Conservation (phyloP, 1,140 invertebrate species). For the Potamilus streckersoni region DNA sequence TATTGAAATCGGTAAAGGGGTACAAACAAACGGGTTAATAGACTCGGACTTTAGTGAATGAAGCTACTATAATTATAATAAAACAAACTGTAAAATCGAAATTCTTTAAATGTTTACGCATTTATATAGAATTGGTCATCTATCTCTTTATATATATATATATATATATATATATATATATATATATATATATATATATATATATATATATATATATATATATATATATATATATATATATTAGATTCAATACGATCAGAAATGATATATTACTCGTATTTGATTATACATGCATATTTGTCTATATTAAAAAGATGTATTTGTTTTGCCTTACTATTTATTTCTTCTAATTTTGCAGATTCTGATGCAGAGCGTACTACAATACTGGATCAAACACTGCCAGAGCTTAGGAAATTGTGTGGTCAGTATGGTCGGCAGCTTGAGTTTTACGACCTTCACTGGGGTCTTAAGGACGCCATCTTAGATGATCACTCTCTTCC, state of each 20-base stretch:
- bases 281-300: not conserved
- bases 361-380: slow-evolving; percentile 50
- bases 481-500: slow-evolving; percentile 98
- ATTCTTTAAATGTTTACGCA: not conserved
- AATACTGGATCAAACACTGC: slow-evolving; percentile 78
- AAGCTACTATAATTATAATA: not conserved
- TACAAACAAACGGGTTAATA: too few relatives aligned
- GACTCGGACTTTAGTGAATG: too few relatives aligned
- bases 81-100: not conserved
- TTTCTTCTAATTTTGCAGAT: slow-evolving; percentile 54
- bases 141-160: too few relatives aligned
- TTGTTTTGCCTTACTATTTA: too few relatives aligned
- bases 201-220: too few relatives aligned
- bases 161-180: too few relatives aligned
- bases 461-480: slow-evolving; percentile 89
- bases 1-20: too few relatives aligned
- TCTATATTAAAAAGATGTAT: not conserved
- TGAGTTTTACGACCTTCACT: slow-evolving; percentile 89
- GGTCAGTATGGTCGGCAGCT: slow-evolving; percentile 67
- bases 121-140: too few relatives aligned
- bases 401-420: slow-evolving; percentile 94
- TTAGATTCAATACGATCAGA: too few relatives aligned
- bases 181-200: too few relatives aligned
- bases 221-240: too few relatives aligned
- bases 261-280: too few relatives aligned